Percentiles rank a stretch among this genome's conserved stretches.
Conservation (phyloP, 2,797 vertebrate genomes). For the Lagorchestes hirsutus region DNA sequence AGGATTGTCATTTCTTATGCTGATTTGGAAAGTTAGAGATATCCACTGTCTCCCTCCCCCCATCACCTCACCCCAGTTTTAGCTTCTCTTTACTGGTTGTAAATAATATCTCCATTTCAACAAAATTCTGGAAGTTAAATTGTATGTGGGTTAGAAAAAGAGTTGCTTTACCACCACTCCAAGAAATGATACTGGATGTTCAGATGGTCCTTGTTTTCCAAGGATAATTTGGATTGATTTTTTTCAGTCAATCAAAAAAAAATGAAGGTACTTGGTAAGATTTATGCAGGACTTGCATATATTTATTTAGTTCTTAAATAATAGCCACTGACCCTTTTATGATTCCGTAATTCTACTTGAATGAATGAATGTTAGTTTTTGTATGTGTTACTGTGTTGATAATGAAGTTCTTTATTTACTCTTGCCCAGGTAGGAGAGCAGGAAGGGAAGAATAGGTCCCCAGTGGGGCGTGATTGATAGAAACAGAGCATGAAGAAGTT, state of each 20-base stretch:
- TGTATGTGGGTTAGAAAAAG: background rate
- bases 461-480: background rate
- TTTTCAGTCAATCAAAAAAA: background rate
- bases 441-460: background rate
- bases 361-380: background rate
- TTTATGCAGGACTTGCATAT: background rate
- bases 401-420: background rate
- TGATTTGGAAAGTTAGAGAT: background rate
- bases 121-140: background rate
- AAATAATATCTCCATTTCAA: background rate
- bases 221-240: background rate
- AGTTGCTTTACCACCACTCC: background rate
- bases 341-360: background rate
- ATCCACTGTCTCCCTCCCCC: background rate
- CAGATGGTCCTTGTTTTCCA: background rate
- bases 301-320: background rate
- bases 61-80: background rate
- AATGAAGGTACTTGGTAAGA: background rate
- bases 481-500: background rate
- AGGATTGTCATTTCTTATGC: background rate
- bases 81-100: background rate
- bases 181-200: background rate
- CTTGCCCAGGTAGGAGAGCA: background rate
- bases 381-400: background rate
- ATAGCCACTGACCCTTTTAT: background rate